These are phyloP conservation scores for Upupa epops DNA, from an alignment of 2,113 vertebrate genomes.

Conservation along the genomic window DNA sequence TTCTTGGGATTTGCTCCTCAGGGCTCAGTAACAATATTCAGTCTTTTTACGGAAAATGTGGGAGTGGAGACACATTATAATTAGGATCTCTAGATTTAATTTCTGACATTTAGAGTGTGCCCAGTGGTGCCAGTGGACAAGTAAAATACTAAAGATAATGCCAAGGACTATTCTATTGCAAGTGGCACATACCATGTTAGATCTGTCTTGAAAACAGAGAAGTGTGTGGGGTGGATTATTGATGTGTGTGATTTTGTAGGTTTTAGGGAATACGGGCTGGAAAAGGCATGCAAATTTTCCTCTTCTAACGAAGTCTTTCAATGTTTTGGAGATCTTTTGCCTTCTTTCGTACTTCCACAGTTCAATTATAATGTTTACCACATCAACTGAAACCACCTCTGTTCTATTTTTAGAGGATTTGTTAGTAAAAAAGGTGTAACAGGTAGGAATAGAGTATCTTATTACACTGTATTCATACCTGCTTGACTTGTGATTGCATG, in stretches of 20 bases:
- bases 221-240: neutral
- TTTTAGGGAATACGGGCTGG: neutral
- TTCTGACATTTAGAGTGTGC: neutral
- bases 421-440: slow-evolving; percentile 5
- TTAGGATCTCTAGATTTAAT: neutral
- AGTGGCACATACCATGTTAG: neutral
- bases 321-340: neutral
- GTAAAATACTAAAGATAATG: neutral
- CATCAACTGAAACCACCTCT: neutral
- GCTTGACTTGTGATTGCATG: slow-evolving; percentile 13
- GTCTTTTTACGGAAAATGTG: neutral
- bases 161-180: neutral
- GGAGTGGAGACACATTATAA: neutral
- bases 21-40: neutral
- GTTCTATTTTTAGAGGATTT: slow-evolving; percentile 44
- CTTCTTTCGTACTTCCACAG: too few relatives aligned
- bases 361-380: too few relatives aligned
- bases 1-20: neutral
- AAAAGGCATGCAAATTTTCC: neutral
- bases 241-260: neutral
- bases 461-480: neutral
- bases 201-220: neutral
- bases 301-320: neutral
- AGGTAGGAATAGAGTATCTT: neutral
- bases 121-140: neutral